Conservation (phyloP, 1,140 invertebrate species). For the Pseudomyrmex sp. region DNA sequence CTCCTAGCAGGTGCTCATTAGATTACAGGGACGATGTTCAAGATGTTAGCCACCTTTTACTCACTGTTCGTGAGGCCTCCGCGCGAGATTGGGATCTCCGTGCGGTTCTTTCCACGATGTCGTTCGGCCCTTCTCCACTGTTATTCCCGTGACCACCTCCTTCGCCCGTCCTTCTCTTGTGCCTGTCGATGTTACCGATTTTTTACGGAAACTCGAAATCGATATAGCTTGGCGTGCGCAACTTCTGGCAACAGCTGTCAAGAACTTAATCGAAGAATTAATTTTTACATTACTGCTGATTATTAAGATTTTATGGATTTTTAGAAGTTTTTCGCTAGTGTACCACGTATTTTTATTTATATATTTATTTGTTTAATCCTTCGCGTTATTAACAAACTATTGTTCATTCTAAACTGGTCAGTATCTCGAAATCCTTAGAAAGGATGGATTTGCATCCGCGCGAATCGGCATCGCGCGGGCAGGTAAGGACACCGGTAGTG, state of each 20-base stretch:
- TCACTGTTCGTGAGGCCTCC: constrained; percentile 82
- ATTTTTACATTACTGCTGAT: constrained; percentile 11
- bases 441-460: constrained; percentile 25
- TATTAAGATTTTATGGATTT: background rate
- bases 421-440: background rate
- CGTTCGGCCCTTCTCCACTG: constrained; percentile 55
- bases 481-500: constrained; percentile 65
- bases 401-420: background rate
- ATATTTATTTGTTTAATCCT: background rate
- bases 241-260: background rate
- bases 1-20: constrained; percentile 83
- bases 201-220: constrained; percentile 62
- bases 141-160: constrained; percentile 17
- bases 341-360: background rate
- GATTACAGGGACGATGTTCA: constrained; percentile 83
- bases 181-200: constrained; percentile 61
- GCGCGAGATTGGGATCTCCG: constrained; percentile 80
- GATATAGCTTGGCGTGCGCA: constrained; percentile 22
- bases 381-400: background rate
- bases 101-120: constrained; percentile 66
- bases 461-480: constrained; percentile 52
- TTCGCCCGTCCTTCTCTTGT: background rate
- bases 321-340: background rate
- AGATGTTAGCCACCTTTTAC: constrained; percentile 83
- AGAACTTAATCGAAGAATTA: constrained; percentile 40